Conservation (phyloP, 2,797 vertebrate genomes). For the Micromesistius poutassou region DNA sequence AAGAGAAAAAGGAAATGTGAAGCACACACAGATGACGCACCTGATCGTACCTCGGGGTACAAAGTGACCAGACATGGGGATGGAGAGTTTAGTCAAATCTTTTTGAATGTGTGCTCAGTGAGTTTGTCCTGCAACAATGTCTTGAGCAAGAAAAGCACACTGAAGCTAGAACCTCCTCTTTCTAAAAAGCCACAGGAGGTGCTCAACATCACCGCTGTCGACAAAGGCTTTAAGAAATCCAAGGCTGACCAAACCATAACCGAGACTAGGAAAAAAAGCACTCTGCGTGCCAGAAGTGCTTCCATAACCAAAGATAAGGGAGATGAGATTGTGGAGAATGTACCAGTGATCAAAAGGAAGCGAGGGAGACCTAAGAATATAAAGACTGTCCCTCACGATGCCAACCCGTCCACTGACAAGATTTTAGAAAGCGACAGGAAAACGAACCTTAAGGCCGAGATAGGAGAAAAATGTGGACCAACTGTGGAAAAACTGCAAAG, state of each 20-base stretch:
- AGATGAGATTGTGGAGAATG: not conserved
- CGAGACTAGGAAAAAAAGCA: constrained; percentile 27
- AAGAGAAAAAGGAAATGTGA: constrained; percentile 15
- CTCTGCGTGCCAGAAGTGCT: not conserved
- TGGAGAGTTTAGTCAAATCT: not conserved
- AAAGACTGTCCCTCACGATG: rapidly evolving
- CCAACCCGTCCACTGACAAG: not conserved
- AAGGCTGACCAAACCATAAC: constrained; percentile 17
- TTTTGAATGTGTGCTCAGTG: constrained; percentile 37
- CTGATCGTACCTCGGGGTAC: not conserved
- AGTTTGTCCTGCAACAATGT: constrained; percentile 52
- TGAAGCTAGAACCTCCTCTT: not conserved
- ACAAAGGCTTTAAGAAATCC: not conserved
- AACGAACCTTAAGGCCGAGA: not conserved
- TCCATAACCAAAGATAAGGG: not conserved
- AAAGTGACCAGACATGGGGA: constrained; percentile 7
- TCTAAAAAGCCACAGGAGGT: not conserved
- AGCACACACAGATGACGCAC: not conserved
- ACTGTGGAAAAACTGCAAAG: not conserved
- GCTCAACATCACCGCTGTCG: not conserved
- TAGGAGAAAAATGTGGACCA: not conserved
- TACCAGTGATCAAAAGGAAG: constrained; percentile 12
- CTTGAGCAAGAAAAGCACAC: constrained; percentile 31
- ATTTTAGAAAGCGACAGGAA: not conserved
- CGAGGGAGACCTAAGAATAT: constrained; percentile 43